Percentiles rank a stretch among this genome's conserved stretches.
Evolutionary conservation across 1,140 invertebrate species (phyloP).

Genomic region (Lysiphlebus fabarum): DNA sequence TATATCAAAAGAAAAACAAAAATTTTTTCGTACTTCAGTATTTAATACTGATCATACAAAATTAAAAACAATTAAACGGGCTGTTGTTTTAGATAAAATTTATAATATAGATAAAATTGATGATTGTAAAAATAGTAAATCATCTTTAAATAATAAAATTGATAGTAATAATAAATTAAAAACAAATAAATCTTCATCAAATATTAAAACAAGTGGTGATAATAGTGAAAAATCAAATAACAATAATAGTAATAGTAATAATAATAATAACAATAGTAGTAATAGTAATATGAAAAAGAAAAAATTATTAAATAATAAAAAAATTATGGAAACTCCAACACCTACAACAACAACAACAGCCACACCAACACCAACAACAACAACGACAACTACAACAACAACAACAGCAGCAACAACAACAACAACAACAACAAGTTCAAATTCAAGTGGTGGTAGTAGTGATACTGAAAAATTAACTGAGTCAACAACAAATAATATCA

Average conservation of each 20-base stretch:
- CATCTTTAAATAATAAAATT: neutral
- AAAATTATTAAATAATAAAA: too few relatives aligned
- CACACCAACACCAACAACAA: neutral
- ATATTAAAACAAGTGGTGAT: neutral
- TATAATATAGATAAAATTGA: neutral
- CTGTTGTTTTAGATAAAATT: conserved; percentile 36
- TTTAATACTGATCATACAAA: conserved; percentile 63
- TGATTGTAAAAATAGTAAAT: neutral
- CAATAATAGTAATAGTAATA: neutral
- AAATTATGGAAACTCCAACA: neutral
- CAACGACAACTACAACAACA: neutral
- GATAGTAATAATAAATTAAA: conserved; percentile 31
- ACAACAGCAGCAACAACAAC: conserved; percentile 2
- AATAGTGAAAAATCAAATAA: neutral
- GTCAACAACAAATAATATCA: conserved; percentile 31
- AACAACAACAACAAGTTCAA: conserved; percentile 18
- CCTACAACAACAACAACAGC: neutral
- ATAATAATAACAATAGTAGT: conserved; percentile 5
- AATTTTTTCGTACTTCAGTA: conserved; percentile 75
- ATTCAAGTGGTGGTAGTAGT: conserved; percentile 28
- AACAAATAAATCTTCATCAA: conserved; percentile 22
- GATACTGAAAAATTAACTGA: conserved; percentile 15
- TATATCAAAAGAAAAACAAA: conserved; percentile 82
- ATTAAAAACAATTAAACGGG: conserved; percentile 45
- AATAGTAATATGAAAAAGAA: neutral